Evolutionary conservation across 2,113 vertebrate species (phyloP).

Genomic region (Mesoclemmys tuberculata): DNA sequence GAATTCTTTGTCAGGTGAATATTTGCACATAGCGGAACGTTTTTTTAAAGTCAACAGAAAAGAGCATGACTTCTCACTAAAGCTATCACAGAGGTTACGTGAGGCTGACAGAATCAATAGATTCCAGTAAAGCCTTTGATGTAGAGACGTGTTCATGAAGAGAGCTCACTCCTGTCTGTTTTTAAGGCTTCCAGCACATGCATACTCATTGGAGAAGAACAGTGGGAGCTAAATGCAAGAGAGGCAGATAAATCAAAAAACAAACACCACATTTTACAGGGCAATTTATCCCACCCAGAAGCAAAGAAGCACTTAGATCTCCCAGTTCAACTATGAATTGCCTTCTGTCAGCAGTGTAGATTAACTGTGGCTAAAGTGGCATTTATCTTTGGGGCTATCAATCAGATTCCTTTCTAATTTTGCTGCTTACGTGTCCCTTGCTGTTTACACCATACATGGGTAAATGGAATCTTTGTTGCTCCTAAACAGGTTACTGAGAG

Average conservation of each 20-base stretch:
- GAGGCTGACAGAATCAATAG: slow-evolving; percentile 45
- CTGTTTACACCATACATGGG: slow-evolving; percentile 55
- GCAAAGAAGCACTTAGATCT: slow-evolving; percentile 41
- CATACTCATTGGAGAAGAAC: not conserved
- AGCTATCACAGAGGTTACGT: not conserved
- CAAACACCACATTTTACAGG: not conserved
- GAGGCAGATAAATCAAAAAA: slow-evolving; percentile 43
- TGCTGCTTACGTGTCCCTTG: fast-evolving
- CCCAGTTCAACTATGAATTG: slow-evolving; percentile 36
- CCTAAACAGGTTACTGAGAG: slow-evolving; percentile 41
- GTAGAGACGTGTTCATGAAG: slow-evolving; percentile 25
- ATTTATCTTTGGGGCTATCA: slow-evolving; percentile 62
- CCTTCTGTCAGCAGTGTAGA: slow-evolving; percentile 67
- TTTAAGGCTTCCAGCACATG: slow-evolving; percentile 10
- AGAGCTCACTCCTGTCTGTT: not conserved
- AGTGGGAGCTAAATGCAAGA: not conserved
- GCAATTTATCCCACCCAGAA: slow-evolving; percentile 65
- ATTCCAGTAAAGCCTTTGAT: slow-evolving; percentile 27
- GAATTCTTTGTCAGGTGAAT: slow-evolving; percentile 6
- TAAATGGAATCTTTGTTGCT: slow-evolving; percentile 50
- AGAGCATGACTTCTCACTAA: slow-evolving; percentile 49
- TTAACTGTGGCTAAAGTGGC: slow-evolving; percentile 59
- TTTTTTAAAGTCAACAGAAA: slow-evolving; percentile 40
- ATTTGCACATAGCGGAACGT: not conserved
- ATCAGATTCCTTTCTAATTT: slow-evolving; percentile 70